Base-by-base conservation (phyloP, 92 coral and sea anemone genomes). In the Micromussa lordhowensis region DNA sequence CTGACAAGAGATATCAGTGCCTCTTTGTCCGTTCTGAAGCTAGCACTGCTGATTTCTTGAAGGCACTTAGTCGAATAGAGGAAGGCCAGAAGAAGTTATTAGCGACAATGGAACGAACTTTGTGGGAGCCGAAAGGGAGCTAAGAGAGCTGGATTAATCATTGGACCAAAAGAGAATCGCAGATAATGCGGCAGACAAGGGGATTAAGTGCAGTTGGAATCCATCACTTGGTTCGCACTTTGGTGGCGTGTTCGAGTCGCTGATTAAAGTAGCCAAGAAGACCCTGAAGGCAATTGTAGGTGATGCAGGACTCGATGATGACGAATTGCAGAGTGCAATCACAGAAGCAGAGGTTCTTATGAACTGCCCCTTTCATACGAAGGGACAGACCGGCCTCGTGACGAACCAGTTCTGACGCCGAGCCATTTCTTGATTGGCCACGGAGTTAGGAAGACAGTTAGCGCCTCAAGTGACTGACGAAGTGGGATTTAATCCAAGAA, bases 191-290 rank as follows among this genome's bases (percentile, higher is more conserved):
- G 81, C 91, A 13, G 72, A 82, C 77, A 66, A 81, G 7, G 78
- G 85, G 3, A 87, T 87, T 34, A 87, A 54, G 58, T 87, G 90
- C 85, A 86, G 68, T 55, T 87, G 84, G 90, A 87, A 78, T 28
- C 79, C 85, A 4, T 80, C 85, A 1, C 80, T 79, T 1, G 85
- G 85, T 17, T 88, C 82, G 16, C 91, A 88, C 90, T 88, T 81
- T 19, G 88, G 84, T 3, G 57, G 87, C 3, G 82, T 91, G n/a
- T 90, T 90, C 69, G 90, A 90, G 63, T 32, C 92, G 19, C 40
- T 57, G 85, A 63, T 84, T 17, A 85, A 54, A 28, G 18, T n/a
- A 18, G 83, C 66, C 17, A 86, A 90, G 81, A 76, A 72, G 55
- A 40, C 73, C 30, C 18, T 77, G 15, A 75, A 75, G 16, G 89